These are phyloP conservation scores for Meriones unguiculatus DNA, from an alignment of 2,113 vertebrate species.

Conservation along the genomic window DNA sequence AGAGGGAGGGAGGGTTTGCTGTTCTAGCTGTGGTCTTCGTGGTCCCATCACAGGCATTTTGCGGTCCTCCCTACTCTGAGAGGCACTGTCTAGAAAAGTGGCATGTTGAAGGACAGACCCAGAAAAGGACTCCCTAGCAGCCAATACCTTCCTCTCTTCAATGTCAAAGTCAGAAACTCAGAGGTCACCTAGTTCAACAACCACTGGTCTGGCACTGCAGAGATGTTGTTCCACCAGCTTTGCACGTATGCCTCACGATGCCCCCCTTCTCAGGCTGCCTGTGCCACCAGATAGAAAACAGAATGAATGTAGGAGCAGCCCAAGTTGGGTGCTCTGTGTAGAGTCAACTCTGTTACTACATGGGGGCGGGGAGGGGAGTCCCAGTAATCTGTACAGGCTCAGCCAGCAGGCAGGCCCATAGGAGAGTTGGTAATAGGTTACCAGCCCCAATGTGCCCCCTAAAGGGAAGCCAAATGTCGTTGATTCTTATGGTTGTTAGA, in stretches of 20 bases:
- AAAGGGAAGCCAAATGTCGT: background rate
- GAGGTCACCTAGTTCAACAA: background rate
- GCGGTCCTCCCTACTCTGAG: background rate
- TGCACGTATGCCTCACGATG: background rate
- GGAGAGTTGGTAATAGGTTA: background rate
- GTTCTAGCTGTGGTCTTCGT: background rate
- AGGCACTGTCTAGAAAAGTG: background rate
- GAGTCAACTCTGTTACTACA: background rate
- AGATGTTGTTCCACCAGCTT: background rate
- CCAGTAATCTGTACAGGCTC: background rate
- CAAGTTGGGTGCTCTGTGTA: background rate
- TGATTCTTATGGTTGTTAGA: background rate
- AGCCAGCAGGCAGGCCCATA: background rate
- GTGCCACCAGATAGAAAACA: background rate
- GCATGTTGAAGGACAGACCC: background rate
- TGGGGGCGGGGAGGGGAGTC: background rate
- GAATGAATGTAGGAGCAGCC: background rate
- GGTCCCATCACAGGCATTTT: background rate
- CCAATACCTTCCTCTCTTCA: background rate
- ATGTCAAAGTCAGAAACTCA: slow-evolving; percentile 3
- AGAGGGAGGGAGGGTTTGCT: too few species aligned
- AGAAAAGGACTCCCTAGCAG: background rate
- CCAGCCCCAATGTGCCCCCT: background rate
- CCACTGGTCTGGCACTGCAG: background rate
- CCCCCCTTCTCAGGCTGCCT: background rate